phyloP scores from a whole-genome alignment of 2,113 vertebrate genomes.

The Neodon shergylaensis region DNA sequence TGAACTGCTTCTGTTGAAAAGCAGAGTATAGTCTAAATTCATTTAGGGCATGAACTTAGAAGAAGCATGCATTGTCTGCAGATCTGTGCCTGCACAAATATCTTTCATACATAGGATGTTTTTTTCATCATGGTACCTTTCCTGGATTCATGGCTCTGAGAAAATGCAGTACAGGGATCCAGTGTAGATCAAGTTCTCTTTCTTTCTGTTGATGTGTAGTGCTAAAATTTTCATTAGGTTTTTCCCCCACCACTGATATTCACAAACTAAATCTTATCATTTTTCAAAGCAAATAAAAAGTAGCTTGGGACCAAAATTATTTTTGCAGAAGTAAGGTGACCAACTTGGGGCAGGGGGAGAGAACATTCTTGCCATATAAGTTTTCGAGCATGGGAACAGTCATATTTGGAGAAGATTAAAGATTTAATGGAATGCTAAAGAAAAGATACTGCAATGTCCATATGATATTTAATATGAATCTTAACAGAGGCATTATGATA shows the following conservation, averaged over 20 bases:
- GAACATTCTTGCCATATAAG: conserved; percentile 20
- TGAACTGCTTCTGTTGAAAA: conserved; percentile 63
- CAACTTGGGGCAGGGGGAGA: background rate
- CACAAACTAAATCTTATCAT: conserved; percentile 58
- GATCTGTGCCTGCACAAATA: conserved; percentile 58
- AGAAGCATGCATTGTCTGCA: conserved; percentile 50
- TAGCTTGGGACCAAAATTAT: conserved; percentile 60
- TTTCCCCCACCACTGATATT: conserved; percentile 43
- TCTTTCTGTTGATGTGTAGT: conserved; percentile 61
- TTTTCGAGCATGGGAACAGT: conserved; percentile 50
- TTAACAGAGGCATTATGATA: conserved; percentile 28
- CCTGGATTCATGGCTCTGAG: conserved; percentile 46
- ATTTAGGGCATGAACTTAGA: conserved; percentile 48
- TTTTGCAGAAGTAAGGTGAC: conserved; percentile 60
- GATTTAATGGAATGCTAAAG: conserved; percentile 59
- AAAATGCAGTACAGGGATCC: conserved; percentile 44
- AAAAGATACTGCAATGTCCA: conserved; percentile 39
- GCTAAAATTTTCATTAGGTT: conserved; percentile 47
- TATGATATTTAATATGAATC: conserved; percentile 55
- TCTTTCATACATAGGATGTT: conserved; percentile 53
- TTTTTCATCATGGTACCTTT: conserved; percentile 58
- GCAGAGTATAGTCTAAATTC: conserved; percentile 49
- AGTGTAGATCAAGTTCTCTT: conserved; percentile 49
- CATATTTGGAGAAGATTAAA: conserved; percentile 63
- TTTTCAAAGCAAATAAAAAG: conserved; percentile 65